Evolutionary conservation across 2,888 invertebrate species (phyloP).

Genomic region (Dynastes tityus): DNA sequence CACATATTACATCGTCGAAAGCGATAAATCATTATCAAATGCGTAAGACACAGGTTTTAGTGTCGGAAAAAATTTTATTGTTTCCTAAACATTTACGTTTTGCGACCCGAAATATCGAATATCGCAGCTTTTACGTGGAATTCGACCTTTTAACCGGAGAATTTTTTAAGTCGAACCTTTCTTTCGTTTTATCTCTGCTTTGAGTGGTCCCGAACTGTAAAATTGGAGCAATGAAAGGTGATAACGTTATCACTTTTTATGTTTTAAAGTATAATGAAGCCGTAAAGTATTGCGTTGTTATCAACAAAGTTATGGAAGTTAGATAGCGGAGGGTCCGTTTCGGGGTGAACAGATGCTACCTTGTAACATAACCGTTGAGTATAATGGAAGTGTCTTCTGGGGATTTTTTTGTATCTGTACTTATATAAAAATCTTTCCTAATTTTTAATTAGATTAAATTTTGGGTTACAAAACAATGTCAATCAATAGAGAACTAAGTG

Average conservation of each 20-base stretch:
- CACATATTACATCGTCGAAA: slow-evolving; percentile 2
- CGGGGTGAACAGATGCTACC: too few relatives aligned
- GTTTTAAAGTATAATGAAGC: neutral
- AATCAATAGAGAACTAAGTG: too few relatives aligned
- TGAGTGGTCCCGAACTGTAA: neutral
- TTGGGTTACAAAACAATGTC: too few relatives aligned
- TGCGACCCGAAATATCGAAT: slow-evolving; percentile 11
- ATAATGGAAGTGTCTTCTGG: too few relatives aligned
- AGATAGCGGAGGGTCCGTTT: too few relatives aligned
- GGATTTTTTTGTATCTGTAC: too few relatives aligned
- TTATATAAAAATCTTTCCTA: too few relatives aligned
- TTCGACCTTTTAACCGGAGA: neutral
- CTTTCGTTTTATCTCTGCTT: neutral
- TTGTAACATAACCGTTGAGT: too few relatives aligned
- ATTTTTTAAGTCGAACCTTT: neutral
- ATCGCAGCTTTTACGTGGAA: neutral
- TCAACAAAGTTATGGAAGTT: too few relatives aligned
- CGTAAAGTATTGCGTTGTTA: neutral
- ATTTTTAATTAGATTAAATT: too few relatives aligned
- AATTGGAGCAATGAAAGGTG: neutral
- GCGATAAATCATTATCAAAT: neutral
- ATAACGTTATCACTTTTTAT: neutral
- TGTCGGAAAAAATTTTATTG: slow-evolving; percentile 4
- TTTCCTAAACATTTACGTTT: slow-evolving; percentile 5
- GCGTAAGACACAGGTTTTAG: neutral